phyloP scores from a whole-genome alignment of 35 echinoderm and acorn worm species.

The Eucidaris tribuloides region DNA sequence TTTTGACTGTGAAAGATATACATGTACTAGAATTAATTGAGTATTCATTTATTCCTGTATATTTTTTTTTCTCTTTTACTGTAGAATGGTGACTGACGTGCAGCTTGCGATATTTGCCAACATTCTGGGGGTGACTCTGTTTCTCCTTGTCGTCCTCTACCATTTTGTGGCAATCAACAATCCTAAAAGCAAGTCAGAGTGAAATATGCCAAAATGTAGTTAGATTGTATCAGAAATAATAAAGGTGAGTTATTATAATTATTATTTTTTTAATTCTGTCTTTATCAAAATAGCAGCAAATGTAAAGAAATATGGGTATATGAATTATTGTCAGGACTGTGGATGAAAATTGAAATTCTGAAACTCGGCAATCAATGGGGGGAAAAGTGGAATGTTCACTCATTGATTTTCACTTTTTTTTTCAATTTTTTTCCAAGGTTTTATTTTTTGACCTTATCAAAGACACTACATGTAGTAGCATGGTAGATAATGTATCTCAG shows the following conservation, averaged over 20 bases:
- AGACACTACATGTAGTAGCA: no score
- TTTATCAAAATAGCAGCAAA: not conserved
- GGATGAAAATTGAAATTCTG: not conserved
- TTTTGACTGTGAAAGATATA: no score
- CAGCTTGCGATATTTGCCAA: conserved; percentile 98
- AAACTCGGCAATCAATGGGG: not conserved
- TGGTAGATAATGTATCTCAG: no score
- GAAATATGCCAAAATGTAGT: not conserved
- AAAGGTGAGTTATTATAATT: not conserved
- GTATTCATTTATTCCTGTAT: no score
- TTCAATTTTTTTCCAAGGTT: no score
- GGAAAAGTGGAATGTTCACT: no score
- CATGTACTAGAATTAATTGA: no score
- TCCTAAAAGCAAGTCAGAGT: conserved; percentile 87
- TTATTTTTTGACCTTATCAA: no score
- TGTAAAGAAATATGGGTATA: not conserved
- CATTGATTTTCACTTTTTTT: no score
- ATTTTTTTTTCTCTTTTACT: not conserved
- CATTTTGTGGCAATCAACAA: conserved; percentile 99
- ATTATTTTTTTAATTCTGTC: not conserved
- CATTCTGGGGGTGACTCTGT: conserved; percentile 88
- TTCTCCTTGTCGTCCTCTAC: conserved; percentile 92
- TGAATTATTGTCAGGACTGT: not conserved
- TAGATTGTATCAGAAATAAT: not conserved
- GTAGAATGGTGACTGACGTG: conserved; percentile 93